Conservation (phyloP, 2,113 vertebrate genomes). For the Labeo rohita region DNA sequence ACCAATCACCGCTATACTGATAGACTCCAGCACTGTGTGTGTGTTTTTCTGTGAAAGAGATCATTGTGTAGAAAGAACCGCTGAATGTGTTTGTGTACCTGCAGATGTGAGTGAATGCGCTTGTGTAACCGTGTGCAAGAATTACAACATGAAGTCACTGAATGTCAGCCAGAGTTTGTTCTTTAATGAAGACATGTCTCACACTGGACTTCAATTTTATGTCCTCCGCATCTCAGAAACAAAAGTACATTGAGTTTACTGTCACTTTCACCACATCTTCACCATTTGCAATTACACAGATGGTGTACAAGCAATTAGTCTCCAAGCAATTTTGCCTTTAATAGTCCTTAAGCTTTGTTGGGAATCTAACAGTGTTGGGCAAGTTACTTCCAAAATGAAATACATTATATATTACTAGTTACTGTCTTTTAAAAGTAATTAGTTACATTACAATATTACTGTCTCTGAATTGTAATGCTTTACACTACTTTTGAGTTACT, state of each 20-base stretch:
- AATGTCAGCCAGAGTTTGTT: background rate
- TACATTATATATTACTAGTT: too few species aligned
- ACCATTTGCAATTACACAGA: slow-evolving; percentile 13
- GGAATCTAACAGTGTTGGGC: background rate
- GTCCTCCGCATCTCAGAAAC: background rate
- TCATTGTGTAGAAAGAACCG: background rate
- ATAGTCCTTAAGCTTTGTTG: background rate
- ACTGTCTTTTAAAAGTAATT: too few species aligned
- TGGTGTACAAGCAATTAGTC: slow-evolving; percentile 23
- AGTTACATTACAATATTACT: too few species aligned
- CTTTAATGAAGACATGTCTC: background rate
- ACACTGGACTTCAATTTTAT: background rate
- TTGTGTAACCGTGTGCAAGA: slow-evolving; percentile 10
- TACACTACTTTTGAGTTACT: too few species aligned
- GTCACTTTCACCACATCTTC: background rate
- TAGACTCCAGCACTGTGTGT: background rate
- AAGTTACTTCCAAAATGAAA: too few species aligned
- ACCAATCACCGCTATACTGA: background rate
- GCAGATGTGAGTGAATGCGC: too few species aligned
- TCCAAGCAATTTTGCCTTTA: background rate
- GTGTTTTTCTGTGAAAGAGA: background rate
- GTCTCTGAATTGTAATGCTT: too few species aligned
- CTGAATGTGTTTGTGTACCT: background rate
- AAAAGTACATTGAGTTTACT: slow-evolving; percentile 2
- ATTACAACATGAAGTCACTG: background rate